Conservation (phyloP, 92 coral and sea anemone genomes). For the Diadumene lineata region DNA sequence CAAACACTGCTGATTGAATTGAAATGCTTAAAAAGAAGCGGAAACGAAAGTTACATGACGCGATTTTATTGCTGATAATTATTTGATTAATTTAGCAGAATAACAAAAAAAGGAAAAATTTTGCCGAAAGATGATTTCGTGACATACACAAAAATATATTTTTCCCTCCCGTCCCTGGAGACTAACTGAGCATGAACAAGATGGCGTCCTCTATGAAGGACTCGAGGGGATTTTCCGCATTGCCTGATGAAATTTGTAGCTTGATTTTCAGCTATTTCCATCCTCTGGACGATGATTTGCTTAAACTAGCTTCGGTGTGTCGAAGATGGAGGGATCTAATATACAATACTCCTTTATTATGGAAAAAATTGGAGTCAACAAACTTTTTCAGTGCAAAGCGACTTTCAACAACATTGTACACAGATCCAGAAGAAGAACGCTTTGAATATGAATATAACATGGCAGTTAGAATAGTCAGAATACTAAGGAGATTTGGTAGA, state of each 20-base stretch:
- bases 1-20: constrained; percentile 7
- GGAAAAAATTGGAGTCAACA: constrained; percentile 47
- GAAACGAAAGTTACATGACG: too few species aligned
- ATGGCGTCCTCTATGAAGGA: constrained; percentile 30
- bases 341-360: constrained; percentile 50
- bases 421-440: constrained; percentile 17
- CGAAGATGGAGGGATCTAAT: constrained; percentile 58
- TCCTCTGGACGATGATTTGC: constrained; percentile 51
- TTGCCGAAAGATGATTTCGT: neutral
- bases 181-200: neutral
- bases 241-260: constrained; percentile 65
- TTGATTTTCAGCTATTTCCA: constrained; percentile 55
- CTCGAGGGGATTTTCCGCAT: constrained; percentile 24
- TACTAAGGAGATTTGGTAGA: constrained; percentile 58
- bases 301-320: constrained; percentile 49
- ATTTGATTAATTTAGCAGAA: too few species aligned
- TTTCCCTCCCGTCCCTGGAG: constrained; percentile 21
- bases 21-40: too few species aligned
- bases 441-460: constrained; percentile 24
- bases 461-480: constrained; percentile 47
- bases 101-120: too few species aligned
- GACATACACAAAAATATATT: too few species aligned
- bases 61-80: too few species aligned
- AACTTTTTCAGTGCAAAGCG: constrained; percentile 18
- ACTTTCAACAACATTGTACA: constrained; percentile 16